phyloP scores from a whole-genome alignment of 2,113 vertebrate genomes.

The Chaetura pelagica region DNA sequence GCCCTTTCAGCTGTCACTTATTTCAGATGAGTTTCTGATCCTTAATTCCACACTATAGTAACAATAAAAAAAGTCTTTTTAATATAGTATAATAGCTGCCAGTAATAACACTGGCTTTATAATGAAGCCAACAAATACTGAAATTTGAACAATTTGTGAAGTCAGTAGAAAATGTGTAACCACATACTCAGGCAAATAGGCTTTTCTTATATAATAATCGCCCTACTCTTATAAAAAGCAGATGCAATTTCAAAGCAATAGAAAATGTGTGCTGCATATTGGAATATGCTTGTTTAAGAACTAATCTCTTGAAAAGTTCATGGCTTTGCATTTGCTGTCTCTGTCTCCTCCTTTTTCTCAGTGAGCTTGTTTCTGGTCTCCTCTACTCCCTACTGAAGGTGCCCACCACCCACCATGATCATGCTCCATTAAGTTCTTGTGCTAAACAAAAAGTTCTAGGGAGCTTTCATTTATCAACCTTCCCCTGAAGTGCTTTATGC shows the following conservation, averaged over 20 bases:
- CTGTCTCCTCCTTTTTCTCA: background rate
- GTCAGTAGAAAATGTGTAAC: conserved; percentile 70
- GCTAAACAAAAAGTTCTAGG: conserved; percentile 44
- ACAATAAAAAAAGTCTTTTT: conserved; percentile 32
- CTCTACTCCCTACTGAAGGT: background rate
- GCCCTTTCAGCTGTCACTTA: background rate
- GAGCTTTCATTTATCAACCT: conserved; percentile 62
- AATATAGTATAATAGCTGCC: conserved; percentile 25
- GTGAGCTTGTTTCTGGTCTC: background rate
- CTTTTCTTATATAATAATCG: conserved; percentile 61
- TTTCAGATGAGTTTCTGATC: conserved; percentile 34
- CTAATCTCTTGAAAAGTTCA: background rate
- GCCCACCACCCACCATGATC: conserved; percentile 35
- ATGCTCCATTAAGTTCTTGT: conserved; percentile 61
- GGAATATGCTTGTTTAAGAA: background rate
- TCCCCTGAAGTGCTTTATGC: conserved; percentile 35
- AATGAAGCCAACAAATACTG: conserved; percentile 64
- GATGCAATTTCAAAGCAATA: conserved; percentile 59
- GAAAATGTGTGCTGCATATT: background rate
- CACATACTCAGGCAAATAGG: conserved; percentile 48
- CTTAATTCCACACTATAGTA: background rate
- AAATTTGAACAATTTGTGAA: conserved; percentile 68
- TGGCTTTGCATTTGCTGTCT: background rate
- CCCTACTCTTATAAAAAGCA: conserved; percentile 40
- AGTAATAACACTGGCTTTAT: conserved; percentile 51